Base-by-base conservation (phyloP, 2,797 vertebrate genomes). In the Sebastiscus albofasciatus region DNA sequence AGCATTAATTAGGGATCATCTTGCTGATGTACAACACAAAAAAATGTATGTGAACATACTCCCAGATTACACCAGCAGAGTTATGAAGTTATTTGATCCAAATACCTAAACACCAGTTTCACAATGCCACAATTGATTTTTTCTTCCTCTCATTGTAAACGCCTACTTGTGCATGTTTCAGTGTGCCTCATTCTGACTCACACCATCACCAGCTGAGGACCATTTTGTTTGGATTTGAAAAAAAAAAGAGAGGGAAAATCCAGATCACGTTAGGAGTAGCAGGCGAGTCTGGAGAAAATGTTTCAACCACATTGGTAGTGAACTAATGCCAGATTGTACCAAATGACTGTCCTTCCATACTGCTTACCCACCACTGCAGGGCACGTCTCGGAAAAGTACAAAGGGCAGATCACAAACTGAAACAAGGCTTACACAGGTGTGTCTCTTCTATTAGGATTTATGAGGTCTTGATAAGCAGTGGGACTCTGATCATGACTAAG, bases 381-480 rank as follows among this genome's bases (percentile, higher is more conserved):
- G 16, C 8, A 49, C 3, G n/a, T 66, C 36, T 9, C 58, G 36
- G 39, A 67, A 82, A 78, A 31, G 86, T 85, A 27, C 39, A 87
- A 80, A 16, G 75, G 31, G 14, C 69, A 80, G 31, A 55, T 72
- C 31, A 56, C 60, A 75, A 14, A 54, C 33, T 52, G 33, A 5
- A 22, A 22, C 34, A 62, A 33, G 8, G 46, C 14, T 18, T 6
- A 27, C 73, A 42, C 65, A 85, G 90, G 87, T 8, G 84, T 84
- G 76, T 56, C 84, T 59, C 72, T 27, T 75, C 70, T 26, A 1
- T 66, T 59, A 24, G 33, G 31, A 71, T 81, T 80, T 67, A 87
- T 74, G 66, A 82, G 60, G 61, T 54, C 7, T 61, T 76, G 88
- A 88, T 90, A 94, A 92, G 79, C n/a, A 74, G 11, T 6, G 20